A percentile compares a stretch with the other conserved stretches of the same genome.
phyloP scores from a whole-genome alignment of 2,797 vertebrate genomes.

The Acipenser transmontanus region DNA sequence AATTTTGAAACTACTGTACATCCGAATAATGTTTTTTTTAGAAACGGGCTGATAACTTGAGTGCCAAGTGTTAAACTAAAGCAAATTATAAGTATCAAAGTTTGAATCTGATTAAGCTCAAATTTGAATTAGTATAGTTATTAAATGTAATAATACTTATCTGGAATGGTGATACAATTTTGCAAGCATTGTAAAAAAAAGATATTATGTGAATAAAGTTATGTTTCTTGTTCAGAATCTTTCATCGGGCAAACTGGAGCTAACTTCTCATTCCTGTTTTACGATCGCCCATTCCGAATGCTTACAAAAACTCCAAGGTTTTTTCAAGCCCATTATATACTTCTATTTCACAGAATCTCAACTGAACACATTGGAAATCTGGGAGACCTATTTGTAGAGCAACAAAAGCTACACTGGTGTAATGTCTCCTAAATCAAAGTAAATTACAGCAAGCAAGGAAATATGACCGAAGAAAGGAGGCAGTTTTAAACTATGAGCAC shows the following conservation, averaged over 20 bases:
- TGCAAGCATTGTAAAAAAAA: conserved; percentile 40
- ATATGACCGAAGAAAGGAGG: conserved; percentile 45
- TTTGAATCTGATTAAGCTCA: conserved; percentile 59
- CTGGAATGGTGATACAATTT: conserved; percentile 49
- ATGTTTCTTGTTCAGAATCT: conserved; percentile 26
- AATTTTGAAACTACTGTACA: too few species aligned
- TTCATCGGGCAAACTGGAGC: conserved; percentile 26
- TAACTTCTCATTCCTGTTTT: conserved; percentile 31
- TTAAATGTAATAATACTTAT: conserved; percentile 73
- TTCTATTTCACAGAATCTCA: conserved; percentile 40
- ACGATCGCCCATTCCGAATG: conserved; percentile 9
- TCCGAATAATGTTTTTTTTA: too few species aligned
- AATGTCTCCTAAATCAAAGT: conserved; percentile 52
- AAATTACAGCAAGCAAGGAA: conserved; percentile 44
- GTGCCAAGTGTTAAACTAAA: conserved; percentile 54
- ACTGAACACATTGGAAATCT: conserved; percentile 32
- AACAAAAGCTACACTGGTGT: conserved; percentile 48
- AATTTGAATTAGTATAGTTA: conserved; percentile 67
- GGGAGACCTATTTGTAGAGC: conserved; percentile 59
- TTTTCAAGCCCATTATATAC: conserved; percentile 21
- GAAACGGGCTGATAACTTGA: conserved; percentile 41
- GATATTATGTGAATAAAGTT: conserved; percentile 31
- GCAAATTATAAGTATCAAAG: conserved; percentile 62
- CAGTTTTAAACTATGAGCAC: conserved; percentile 27
- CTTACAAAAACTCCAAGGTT: neutral